These are phyloP conservation scores for Acronicta alni DNA, from an alignment of 2,888 invertebrate species.

Conservation along the genomic window DNA sequence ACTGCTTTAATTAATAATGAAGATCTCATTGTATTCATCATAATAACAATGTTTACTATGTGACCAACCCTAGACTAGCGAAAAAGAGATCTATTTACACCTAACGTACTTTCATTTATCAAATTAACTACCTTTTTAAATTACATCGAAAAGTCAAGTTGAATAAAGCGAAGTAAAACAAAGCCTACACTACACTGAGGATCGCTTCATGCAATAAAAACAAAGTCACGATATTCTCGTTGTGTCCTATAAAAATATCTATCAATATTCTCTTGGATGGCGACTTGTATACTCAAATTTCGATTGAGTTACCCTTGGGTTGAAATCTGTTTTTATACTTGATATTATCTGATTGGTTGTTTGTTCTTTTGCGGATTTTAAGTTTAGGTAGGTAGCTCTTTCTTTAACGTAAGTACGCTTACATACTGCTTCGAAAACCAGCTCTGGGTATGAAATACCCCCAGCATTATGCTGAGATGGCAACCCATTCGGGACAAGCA, in stretches of 20 bases:
- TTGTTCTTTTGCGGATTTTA: constrained; percentile 1
- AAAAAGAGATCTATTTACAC: too few relatives aligned
- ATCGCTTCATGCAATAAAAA: constrained; percentile 26
- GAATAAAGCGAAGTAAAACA: constrained; percentile 2
- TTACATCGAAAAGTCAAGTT: constrained; percentile 8
- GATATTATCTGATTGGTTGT: constrained; percentile 19
- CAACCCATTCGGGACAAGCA: too few relatives aligned
- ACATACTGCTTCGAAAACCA: too few relatives aligned
- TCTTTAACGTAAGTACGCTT: too few relatives aligned
- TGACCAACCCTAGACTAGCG: too few relatives aligned
- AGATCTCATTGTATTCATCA: too few relatives aligned
- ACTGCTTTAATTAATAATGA: too few relatives aligned
- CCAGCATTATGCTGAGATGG: too few relatives aligned
- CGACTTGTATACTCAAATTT: constrained; percentile 11
- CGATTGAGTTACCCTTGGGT: constrained; percentile 24
- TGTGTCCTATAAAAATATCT: constrained; percentile 44
- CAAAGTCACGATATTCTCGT: constrained; percentile 7
- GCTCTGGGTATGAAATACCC: too few relatives aligned
- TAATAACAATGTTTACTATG: too few relatives aligned
- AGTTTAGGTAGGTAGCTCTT: not conserved
- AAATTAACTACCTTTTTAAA: too few relatives aligned
- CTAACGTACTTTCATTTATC: too few relatives aligned
- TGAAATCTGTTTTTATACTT: constrained; percentile 37
- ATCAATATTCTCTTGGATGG: not conserved
- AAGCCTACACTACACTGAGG: constrained; percentile 3